These are phyloP conservation scores for Dolichopus griseipennis DNA, from an alignment of 2,888 invertebrate genomes.

Conservation along the genomic window DNA sequence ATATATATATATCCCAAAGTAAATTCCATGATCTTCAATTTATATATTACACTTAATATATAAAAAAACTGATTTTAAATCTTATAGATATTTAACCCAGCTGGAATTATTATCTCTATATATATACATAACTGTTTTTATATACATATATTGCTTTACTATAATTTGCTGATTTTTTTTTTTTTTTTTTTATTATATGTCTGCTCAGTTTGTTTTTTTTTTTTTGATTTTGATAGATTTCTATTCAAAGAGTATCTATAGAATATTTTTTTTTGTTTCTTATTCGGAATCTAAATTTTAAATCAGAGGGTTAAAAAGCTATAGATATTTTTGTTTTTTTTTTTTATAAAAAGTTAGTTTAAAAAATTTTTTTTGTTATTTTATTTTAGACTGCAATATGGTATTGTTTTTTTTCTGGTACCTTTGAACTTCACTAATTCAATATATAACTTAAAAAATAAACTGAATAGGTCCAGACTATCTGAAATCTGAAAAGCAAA, in stretches of 20 bases:
- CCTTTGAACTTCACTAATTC: too few relatives aligned
- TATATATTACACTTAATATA: background rate
- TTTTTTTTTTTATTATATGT: too few relatives aligned
- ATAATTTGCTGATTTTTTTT: background rate
- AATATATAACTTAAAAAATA: too few relatives aligned
- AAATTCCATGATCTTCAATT: background rate
- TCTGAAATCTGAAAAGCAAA: too few relatives aligned
- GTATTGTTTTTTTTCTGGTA: background rate
- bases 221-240: background rate
- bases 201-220: background rate
- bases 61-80: too few relatives aligned
- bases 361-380: too few relatives aligned
- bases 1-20: too few relatives aligned
- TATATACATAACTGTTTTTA: background rate
- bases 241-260: too few relatives aligned
- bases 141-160: background rate
- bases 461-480: too few relatives aligned
- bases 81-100: background rate
- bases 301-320: conserved; percentile 6
- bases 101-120: background rate
- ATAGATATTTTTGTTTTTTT: background rate
- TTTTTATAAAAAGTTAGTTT: too few relatives aligned
- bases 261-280: background rate
- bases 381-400: background rate
- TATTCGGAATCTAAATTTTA: background rate